Base-by-base conservation (phyloP, 2,888 invertebrate species). In the Microctonus brassicae region DNA sequence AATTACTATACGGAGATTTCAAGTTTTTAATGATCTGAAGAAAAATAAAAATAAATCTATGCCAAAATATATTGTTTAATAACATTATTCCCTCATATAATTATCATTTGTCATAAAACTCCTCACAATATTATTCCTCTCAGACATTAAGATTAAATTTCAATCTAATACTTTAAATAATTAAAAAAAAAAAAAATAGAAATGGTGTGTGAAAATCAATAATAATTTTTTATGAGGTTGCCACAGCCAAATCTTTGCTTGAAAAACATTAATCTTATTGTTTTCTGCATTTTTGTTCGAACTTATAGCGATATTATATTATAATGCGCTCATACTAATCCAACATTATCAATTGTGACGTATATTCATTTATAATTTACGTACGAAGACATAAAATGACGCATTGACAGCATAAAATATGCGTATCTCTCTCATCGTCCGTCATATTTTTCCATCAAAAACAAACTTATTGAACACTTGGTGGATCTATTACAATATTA, bases 171-270 rank as follows among this genome's bases (percentile, higher is more conserved):
- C 1, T 34, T 34, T 13, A 17, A 33, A 10, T 76, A 77, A 78
- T 76, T 79, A 75, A 76, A 77, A 78, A 81, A 82, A 77, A 77
- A 77, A 62, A 72, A 22, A 65, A 58, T 71, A 58, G 26, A 60
- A 69, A 7, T 22, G 69, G 63, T 68, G 71, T 36, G 76, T 78
- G 78, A 67, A 78, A 82, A 82, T 80, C 78, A 81, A 80, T 78
- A 82, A 78, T 79, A 79, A 55, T 71, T 72, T 68, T 77, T 81
- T 80, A 81, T 79, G 79, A 82, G 76, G 78, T 79, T 79, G 81
- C 82, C 84, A 82, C 83, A 83, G 84, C 82, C 83, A 82, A 82
- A 83, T 82, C 80, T 81, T 82, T 84, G 80, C 81, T 79, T 57
- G 26, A 57, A 58, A 80, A 79, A 79, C 77, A 78, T 76, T 29